Base-by-base conservation (phyloP, 1,140 invertebrate genomes). In the Catajapyx aquilonaris region DNA sequence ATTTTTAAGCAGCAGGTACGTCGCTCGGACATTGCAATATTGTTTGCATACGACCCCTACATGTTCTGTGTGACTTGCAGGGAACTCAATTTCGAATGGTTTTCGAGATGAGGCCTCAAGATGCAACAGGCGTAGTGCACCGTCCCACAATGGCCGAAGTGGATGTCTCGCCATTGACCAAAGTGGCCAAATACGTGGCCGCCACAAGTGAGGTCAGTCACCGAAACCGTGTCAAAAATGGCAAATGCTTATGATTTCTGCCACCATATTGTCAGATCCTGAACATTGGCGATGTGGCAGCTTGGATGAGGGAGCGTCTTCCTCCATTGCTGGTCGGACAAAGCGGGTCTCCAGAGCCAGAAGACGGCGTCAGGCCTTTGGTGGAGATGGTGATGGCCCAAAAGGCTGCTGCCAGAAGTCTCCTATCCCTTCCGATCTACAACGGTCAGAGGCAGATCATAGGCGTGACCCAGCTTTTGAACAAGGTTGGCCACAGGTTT, bases 401-500 rank as follows among this genome's bases (percentile, higher is more conserved):
- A 21, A 37, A 40, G 4, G 25, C 31, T 13, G 35, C 46, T n/a
- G 42, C 77, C 0, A 65, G 67, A 37, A 79, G 77, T 21, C 81
- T 86, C 47, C 65, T 86, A 1, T 86, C 80, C 48, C 87, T 90
- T 78, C 85, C 85, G 0, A 90, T 91, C 41, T 76, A 81, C 17
- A 90, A 90, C 55, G 81, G 80, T 3, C 75, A 85, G 51, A 76
- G 76, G 45, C 67, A 66, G 30, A 76, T 91, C 2, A 86, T 91
- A 44, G 90, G 90, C 13, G 88, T 94, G 1, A 81, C 83, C 31
- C 88, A 93, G 49, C 62, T 94, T 19, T 85, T 94, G 25, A 94
- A 94, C 54, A 94, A 94, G 70, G 76, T 83, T 49, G 40, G 40
- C 20, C n/a, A n/a, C n/a, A n/a, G n/a, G n/a, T n/a, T n/a, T n/a